Percentiles rank a stretch among this genome's conserved stretches.
phyloP scores from a whole-genome alignment of 2,113 vertebrate species.

The Myrmecophaga tridactyla region DNA sequence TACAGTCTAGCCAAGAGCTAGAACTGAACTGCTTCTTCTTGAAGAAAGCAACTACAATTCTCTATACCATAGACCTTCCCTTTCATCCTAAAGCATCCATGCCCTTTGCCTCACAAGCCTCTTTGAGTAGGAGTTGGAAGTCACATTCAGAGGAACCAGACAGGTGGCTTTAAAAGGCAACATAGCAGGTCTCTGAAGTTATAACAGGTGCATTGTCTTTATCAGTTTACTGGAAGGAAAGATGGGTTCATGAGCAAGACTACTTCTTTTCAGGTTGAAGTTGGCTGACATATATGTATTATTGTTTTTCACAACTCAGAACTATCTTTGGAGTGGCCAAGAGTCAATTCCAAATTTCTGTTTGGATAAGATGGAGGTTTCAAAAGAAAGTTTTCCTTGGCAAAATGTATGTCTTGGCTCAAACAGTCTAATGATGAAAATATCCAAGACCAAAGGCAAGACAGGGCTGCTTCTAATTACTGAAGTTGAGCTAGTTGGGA shows the following conservation, averaged over 20 bases:
- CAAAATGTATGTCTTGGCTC: conserved; percentile 73
- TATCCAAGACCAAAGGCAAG: conserved; percentile 69
- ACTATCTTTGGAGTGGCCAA: conserved; percentile 72
- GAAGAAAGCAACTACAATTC: not conserved
- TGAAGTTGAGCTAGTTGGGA: conserved; percentile 19
- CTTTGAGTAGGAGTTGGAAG: not conserved
- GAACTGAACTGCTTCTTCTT: not conserved
- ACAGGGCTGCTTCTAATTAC: conserved; percentile 74
- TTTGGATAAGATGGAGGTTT: conserved; percentile 80
- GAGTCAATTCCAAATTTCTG: conserved; percentile 73
- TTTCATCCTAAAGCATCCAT: not conserved
- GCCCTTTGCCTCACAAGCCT: not conserved
- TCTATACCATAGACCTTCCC: not conserved
- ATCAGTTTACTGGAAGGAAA: not conserved
- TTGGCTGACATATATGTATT: not conserved
- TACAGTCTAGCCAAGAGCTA: not conserved
- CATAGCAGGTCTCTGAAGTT: not conserved
- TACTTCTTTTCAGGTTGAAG: not conserved
- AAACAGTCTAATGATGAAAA: conserved; percentile 56
- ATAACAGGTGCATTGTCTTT: not conserved
- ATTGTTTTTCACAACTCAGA: conserved; percentile 62
- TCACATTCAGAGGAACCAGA: not conserved
- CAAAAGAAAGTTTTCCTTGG: conserved; percentile 84
- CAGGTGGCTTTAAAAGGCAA: not conserved
- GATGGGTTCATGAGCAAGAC: not conserved